These are phyloP conservation scores for Pseudoips prasinana DNA, from an alignment of 2,888 invertebrate genomes.

Conservation along the genomic window DNA sequence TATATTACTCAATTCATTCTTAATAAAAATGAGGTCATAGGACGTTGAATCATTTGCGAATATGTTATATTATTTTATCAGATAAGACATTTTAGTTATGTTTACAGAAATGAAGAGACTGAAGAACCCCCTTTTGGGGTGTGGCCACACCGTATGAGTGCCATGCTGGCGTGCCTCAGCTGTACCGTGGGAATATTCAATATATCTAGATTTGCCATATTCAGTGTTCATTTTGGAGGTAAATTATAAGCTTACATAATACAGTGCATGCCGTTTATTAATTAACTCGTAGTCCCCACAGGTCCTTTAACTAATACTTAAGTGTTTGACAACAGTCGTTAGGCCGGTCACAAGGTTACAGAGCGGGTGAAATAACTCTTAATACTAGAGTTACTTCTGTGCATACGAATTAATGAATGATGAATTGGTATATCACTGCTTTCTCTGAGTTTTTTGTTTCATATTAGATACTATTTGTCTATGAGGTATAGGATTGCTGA, in stretches of 20 bases:
- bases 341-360: too few species aligned
- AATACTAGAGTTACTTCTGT: too few species aligned
- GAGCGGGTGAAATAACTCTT: too few species aligned
- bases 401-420: too few species aligned
- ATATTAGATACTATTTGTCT: too few species aligned
- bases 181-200: constrained; percentile 95
- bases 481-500: too few species aligned
- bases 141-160: constrained; percentile 84
- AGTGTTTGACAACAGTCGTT: too few species aligned
- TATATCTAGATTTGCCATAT: constrained; percentile 92
- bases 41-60: constrained; percentile 34
- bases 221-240: constrained; percentile 94
- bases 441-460: too few species aligned
- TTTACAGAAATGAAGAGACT: constrained; percentile 67
- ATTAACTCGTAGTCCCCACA: too few species aligned
- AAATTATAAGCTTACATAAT: too few species aligned
- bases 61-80: constrained; percentile 6
- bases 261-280: too few species aligned
- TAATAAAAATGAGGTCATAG: constrained; percentile 42
- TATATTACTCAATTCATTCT: constrained; percentile 26
- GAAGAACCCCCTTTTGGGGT: constrained; percentile 70
- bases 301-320: constrained; percentile 17
- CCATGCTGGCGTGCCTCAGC: constrained; percentile 90
- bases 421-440: too few species aligned
- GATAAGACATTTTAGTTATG: constrained; percentile 1